These are phyloP conservation scores for Tamias sibiricus DNA, from an alignment of 2,113 vertebrate genomes.

Conservation along the genomic window DNA sequence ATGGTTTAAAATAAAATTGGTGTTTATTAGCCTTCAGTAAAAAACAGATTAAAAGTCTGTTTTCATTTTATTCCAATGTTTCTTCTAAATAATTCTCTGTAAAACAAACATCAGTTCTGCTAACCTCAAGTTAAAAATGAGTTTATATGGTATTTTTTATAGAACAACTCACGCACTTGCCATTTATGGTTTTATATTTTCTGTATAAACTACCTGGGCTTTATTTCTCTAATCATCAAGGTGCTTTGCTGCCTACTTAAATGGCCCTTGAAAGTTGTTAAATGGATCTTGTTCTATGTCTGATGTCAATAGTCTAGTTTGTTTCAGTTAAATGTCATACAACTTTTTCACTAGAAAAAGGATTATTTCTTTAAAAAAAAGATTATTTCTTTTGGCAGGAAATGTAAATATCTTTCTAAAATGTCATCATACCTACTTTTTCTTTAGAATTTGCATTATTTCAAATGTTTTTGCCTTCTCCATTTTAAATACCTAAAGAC, in stretches of 20 bases:
- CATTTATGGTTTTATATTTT: slow-evolving; percentile 65
- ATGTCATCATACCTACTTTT: not conserved
- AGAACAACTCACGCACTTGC: slow-evolving; percentile 72
- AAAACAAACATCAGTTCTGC: not conserved
- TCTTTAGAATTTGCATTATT: slow-evolving; percentile 40
- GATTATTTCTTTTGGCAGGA: not conserved
- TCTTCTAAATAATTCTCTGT: slow-evolving; percentile 50
- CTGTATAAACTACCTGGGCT: slow-evolving; percentile 65
- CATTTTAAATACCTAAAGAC: slow-evolving; percentile 22
- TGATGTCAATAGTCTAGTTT: not conserved
- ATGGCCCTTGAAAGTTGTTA: slow-evolving; percentile 24
- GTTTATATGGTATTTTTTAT: slow-evolving; percentile 53
- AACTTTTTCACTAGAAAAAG: not conserved
- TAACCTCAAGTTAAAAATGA: slow-evolving; percentile 21
- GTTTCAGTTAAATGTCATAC: slow-evolving; percentile 39
- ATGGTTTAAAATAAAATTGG: not conserved
- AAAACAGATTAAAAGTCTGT: not conserved
- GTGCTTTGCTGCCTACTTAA: slow-evolving; percentile 64
- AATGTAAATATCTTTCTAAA: not conserved
- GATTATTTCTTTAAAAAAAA: not conserved
- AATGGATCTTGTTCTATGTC: not conserved
- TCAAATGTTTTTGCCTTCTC: slow-evolving; percentile 22
- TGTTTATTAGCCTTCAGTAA: not conserved
- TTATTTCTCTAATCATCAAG: slow-evolving; percentile 69
- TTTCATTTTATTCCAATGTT: slow-evolving; percentile 41